A percentile compares a stretch with the other conserved stretches of the same genome.
These are phyloP conservation scores for Helicoverpa armigera DNA, from an alignment of 1,140 invertebrate species.

Conservation along the genomic window DNA sequence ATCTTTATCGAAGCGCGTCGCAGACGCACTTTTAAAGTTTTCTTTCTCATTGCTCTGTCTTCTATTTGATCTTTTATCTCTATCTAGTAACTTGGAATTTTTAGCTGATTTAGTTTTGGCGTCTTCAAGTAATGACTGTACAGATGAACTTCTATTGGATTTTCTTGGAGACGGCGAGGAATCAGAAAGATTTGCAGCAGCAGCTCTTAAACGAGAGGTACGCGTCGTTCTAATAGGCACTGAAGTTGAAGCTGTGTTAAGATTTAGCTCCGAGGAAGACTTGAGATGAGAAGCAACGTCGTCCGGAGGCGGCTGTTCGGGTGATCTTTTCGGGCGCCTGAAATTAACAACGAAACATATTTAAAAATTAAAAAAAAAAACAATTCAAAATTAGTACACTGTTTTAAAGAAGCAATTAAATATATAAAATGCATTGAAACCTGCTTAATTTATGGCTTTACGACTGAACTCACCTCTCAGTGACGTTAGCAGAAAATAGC, in stretches of 20 bases:
- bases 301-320: conserved; percentile 68
- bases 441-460: no score
- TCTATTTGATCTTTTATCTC: conserved; percentile 77
- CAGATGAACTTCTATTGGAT: conserved; percentile 79
- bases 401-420: not conserved
- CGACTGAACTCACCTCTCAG: conserved; percentile 69
- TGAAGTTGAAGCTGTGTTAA: conserved; percentile 83
- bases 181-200: conserved; percentile 83
- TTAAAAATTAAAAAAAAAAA: not conserved
- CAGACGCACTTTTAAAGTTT: conserved; percentile 74
- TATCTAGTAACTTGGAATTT: conserved; percentile 79
- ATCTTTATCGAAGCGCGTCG: conserved; percentile 73
- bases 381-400: not conserved
- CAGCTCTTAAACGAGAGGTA: conserved; percentile 90
- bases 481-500: conserved; percentile 80
- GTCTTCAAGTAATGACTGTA: conserved; percentile 76
- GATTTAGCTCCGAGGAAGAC: conserved; percentile 82
- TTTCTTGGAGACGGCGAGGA: conserved; percentile 71
- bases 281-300: conserved; percentile 72
- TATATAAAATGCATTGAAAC: not conserved
- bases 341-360: conserved; percentile 59
- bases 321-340: conserved; percentile 76
- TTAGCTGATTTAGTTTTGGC: conserved; percentile 73
- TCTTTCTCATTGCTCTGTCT: conserved; percentile 80
- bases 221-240: conserved; percentile 89